Percentiles rank a stretch among this genome's conserved stretches.
These are phyloP conservation scores for Helarctos malayanus DNA, from an alignment of 2,797 vertebrate genomes.

Conservation along the genomic window DNA sequence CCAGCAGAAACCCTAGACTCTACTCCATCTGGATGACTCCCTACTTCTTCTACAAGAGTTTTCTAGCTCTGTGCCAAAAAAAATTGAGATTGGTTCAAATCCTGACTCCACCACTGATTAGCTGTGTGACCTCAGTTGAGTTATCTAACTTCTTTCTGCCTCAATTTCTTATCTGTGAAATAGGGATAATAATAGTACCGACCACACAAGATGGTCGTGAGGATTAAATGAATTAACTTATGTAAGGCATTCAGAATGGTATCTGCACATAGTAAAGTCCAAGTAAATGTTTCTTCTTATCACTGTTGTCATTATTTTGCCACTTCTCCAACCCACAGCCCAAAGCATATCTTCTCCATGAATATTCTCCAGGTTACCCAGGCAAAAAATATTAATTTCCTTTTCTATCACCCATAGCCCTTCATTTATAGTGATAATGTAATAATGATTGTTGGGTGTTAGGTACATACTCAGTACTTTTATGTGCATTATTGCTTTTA, in stretches of 20 bases:
- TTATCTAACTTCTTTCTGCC: slow-evolving; percentile 12
- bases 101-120: background rate
- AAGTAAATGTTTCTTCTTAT: background rate
- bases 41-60: background rate
- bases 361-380: background rate
- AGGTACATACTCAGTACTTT: background rate
- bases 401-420: background rate
- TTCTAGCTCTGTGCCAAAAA: background rate
- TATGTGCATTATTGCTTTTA: background rate
- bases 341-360: background rate
- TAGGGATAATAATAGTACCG: background rate
- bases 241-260: background rate
- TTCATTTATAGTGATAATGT: background rate
- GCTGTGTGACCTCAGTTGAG: background rate
- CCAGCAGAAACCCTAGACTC: background rate
- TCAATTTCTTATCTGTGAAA: slow-evolving; percentile 16
- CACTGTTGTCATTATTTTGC: background rate
- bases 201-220: background rate
- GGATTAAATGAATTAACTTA: background rate
- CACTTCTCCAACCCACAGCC: background rate
- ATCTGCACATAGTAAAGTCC: background rate
- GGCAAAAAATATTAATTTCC: background rate
- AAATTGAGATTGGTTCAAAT: background rate
- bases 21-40: background rate
- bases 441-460: background rate